Conservation (phyloP, 2,888 invertebrate species). For the Dicranocentrus wangi region DNA sequence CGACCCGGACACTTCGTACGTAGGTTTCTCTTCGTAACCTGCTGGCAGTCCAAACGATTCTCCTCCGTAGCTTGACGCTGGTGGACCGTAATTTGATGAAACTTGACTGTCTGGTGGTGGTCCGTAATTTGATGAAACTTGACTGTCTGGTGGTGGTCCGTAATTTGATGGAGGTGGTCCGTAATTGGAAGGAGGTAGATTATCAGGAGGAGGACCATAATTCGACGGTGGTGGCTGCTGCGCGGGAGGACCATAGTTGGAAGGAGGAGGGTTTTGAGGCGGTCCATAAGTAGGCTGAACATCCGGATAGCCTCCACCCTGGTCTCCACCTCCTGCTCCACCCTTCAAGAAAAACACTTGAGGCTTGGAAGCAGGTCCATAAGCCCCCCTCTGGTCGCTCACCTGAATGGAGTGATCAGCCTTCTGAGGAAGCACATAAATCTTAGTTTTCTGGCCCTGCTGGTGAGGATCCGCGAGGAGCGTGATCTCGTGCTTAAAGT, state of each 20-base stretch:
- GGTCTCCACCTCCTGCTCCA: constrained; percentile 8
- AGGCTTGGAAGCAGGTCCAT: constrained; percentile 28
- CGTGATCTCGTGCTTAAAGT: constrained; percentile 57
- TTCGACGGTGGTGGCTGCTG: not conserved
- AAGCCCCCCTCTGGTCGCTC: not conserved
- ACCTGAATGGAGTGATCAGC: constrained; percentile 29
- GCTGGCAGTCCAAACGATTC: constrained; percentile 13
- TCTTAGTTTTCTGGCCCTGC: constrained; percentile 28
- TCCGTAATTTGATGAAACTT: not conserved
- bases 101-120: constrained; percentile 6
- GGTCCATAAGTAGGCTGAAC: constrained; percentile 44
- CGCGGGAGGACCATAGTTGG: constrained; percentile 19
- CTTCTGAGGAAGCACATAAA: constrained; percentile 57
- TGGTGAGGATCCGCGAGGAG: constrained; percentile 7
- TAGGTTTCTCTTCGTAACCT: constrained; percentile 16
- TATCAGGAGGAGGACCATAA: constrained; percentile 32
- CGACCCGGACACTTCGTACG: constrained; percentile 13
- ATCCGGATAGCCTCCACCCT: constrained; percentile 4
- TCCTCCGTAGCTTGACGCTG: not conserved
- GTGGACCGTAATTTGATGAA: constrained; percentile 19
- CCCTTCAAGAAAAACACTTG: constrained; percentile 57
- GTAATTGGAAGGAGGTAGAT: constrained; percentile 20
- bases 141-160: constrained; percentile 12
- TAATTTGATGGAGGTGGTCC: constrained; percentile 28
- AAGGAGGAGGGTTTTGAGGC: constrained; percentile 7